A percentile compares a stretch with the other conserved stretches of the same genome.
These are phyloP conservation scores for Lagopus muta DNA, from an alignment of 2,113 vertebrate species.

Conservation along the genomic window DNA sequence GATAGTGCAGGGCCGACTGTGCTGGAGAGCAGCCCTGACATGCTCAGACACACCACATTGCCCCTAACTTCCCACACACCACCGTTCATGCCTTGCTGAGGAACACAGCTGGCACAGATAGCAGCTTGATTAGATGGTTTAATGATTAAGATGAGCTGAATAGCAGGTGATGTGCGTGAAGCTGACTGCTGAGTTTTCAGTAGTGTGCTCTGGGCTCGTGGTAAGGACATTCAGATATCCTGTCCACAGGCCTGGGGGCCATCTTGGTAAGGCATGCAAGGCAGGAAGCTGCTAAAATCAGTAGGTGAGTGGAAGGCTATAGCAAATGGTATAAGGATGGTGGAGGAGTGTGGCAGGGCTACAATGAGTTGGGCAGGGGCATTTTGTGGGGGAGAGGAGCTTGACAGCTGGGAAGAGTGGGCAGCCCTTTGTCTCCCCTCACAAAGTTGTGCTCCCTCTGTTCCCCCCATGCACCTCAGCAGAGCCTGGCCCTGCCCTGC, in stretches of 20 bases:
- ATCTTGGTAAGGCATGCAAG: neutral
- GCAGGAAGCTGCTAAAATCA: neutral
- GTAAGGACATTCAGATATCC: neutral
- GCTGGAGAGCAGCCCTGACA: neutral
- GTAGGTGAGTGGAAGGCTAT: neutral
- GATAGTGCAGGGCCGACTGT: neutral
- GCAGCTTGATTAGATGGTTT: neutral
- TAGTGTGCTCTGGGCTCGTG: rapidly evolving
- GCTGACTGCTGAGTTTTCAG: neutral
- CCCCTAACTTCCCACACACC: too few species aligned
- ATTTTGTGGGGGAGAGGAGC: neutral
- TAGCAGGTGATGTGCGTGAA: neutral
- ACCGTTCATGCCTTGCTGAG: rapidly evolving
- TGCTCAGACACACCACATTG: rapidly evolving
- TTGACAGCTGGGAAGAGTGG: neutral
- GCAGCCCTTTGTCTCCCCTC: neutral
- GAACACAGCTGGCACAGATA: too few species aligned
- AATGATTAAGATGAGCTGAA: neutral
- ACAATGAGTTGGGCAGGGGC: rapidly evolving
- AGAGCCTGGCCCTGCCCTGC: neutral
- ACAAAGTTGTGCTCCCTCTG: neutral
- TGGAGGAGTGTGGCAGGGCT: neutral
- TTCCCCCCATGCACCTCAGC: rapidly evolving
- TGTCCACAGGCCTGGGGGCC: neutral
- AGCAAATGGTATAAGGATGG: rapidly evolving